phyloP scores from a whole-genome alignment of 2,113 vertebrate species.

The Stegostoma tigrinum region DNA sequence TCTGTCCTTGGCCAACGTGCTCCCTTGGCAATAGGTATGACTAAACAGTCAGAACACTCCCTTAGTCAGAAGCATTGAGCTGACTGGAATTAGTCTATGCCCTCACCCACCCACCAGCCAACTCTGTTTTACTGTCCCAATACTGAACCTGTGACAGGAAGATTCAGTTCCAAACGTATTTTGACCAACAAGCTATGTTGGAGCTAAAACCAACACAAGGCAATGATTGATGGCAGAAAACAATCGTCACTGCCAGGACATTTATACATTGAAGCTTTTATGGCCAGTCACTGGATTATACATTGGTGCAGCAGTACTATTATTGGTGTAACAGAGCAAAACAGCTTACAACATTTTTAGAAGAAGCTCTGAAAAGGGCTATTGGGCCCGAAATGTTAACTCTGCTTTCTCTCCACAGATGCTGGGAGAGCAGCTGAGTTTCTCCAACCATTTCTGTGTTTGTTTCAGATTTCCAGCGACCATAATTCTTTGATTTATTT shows the following conservation, averaged over 20 bases:
- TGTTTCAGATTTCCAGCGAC: too few relatives aligned
- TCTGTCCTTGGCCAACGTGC: neutral
- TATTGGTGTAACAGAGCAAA: neutral
- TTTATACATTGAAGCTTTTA: neutral
- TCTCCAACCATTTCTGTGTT: too few relatives aligned
- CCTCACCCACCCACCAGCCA: neutral
- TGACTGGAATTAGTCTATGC: neutral
- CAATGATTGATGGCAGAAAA: neutral
- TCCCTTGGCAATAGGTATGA: too few relatives aligned
- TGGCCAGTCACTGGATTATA: neutral
- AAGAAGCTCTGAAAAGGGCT: too few relatives aligned
- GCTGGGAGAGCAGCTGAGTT: too few relatives aligned
- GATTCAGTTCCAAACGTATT: neutral
- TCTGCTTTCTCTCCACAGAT: too few relatives aligned
- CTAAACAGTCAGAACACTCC: neutral
- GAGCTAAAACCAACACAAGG: neutral
- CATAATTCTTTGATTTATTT: too few relatives aligned
- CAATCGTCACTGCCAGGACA: neutral
- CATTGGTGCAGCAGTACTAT: neutral
- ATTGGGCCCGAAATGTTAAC: too few relatives aligned
- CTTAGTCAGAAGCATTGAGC: neutral
- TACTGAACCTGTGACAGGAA: neutral
- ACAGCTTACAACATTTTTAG: neutral
- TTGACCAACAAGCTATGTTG: neutral
- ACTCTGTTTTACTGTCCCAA: neutral